phyloP scores from a whole-genome alignment of 2,113 vertebrate genomes.

The Odontophorus gujanensis region DNA sequence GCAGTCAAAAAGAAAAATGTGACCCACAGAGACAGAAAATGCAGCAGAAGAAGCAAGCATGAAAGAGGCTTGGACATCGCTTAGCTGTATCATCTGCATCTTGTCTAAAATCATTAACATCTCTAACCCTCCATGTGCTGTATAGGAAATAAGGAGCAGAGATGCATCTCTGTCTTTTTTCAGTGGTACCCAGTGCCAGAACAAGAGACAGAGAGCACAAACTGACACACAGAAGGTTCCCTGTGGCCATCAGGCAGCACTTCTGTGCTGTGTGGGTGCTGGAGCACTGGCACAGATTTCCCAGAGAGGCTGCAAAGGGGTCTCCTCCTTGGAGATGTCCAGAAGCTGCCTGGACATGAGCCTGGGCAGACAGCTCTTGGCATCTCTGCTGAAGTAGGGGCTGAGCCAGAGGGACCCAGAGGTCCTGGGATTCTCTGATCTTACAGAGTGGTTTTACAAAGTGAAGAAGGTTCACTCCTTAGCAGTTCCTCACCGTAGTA shows the following conservation, averaged over 20 bases:
- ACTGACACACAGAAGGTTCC: background rate
- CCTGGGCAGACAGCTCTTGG: background rate
- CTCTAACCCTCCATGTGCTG: background rate
- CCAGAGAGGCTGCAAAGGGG: background rate
- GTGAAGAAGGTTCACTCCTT: background rate
- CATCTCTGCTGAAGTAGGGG: background rate
- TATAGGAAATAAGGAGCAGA: background rate
- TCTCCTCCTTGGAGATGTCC: background rate
- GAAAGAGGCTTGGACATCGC: constrained; percentile 48
- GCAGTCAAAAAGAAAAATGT: background rate
- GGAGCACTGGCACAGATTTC: background rate
- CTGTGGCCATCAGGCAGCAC: background rate
- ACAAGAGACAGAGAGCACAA: background rate
- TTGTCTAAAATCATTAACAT: constrained; percentile 46
- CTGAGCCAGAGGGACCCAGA: background rate
- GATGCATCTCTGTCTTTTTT: background rate
- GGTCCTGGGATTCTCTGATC: background rate
- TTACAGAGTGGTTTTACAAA: background rate
- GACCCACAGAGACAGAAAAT: constrained; percentile 25
- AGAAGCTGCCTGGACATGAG: background rate
- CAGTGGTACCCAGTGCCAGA: background rate
- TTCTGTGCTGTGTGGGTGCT: background rate
- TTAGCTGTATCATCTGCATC: constrained; percentile 51
- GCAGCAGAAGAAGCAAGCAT: constrained; percentile 26
- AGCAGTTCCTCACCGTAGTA: background rate